These are phyloP conservation scores for Hyposoter didymator DNA, from an alignment of 2,888 invertebrate genomes.

Conservation along the genomic window DNA sequence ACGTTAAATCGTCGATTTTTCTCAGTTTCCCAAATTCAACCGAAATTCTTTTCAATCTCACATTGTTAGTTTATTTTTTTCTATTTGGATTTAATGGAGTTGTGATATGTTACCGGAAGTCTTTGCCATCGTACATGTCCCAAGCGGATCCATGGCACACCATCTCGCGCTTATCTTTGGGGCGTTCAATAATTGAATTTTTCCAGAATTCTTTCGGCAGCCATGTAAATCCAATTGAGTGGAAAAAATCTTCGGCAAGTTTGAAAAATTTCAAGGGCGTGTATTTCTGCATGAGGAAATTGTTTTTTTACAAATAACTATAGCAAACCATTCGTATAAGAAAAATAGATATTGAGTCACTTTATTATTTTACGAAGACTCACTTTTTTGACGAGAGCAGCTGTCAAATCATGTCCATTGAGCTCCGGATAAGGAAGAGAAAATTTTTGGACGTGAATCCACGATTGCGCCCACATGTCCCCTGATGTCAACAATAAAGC, in stretches of 20 bases:
- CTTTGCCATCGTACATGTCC: constrained; percentile 88
- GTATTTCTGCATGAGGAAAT: constrained; percentile 49
- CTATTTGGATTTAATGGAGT: background rate
- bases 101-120: constrained; percentile 87
- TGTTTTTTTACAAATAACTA: background rate
- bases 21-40: background rate
- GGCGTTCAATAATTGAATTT: constrained; percentile 85
- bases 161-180: constrained; percentile 83
- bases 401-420: constrained; percentile 89
- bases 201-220: constrained; percentile 88
- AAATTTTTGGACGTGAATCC: constrained; percentile 88
- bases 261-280: constrained; percentile 62
- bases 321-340: background rate
- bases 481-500: constrained; percentile 82
- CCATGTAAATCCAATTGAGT: constrained; percentile 87
- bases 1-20: constrained; percentile 41
- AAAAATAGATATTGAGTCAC: background rate
- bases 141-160: constrained; percentile 90
- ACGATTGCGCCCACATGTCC: constrained; percentile 93
- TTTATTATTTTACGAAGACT: background rate
- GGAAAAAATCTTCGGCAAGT: constrained; percentile 88
- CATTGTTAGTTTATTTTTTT: background rate
- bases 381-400: constrained; percentile 88
- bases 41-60: background rate
- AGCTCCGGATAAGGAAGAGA: constrained; percentile 90